A percentile compares a stretch with the other conserved stretches of the same genome.
These are phyloP conservation scores for Aphaenogaster ashmeadi DNA, from an alignment of 1,140 invertebrate genomes.

Conservation along the genomic window DNA sequence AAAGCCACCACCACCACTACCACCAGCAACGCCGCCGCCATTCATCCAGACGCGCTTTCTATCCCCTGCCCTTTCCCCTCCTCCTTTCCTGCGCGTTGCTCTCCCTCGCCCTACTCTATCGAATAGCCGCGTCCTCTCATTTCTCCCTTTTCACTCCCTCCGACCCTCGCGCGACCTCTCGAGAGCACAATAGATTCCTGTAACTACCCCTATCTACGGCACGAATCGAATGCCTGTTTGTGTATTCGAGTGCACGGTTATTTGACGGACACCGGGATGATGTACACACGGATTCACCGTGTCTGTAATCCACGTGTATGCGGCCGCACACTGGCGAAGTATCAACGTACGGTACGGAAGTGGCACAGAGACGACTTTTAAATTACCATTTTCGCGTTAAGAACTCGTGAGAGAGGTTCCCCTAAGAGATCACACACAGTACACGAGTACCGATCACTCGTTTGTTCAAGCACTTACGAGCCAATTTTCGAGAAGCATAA, in stretches of 20 bases:
- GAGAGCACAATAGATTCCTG: constrained; percentile 82
- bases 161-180: constrained; percentile 76
- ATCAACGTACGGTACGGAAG: constrained; percentile 5
- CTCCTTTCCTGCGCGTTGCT: constrained; percentile 66
- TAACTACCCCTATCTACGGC: constrained; percentile 80
- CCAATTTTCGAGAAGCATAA: constrained; percentile 38
- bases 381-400: constrained; percentile 54
- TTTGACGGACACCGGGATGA: constrained; percentile 78
- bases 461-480: neutral
- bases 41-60: constrained; percentile 76
- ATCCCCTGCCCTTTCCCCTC: constrained; percentile 48
- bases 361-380: constrained; percentile 21
- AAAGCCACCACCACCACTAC: constrained; percentile 74
- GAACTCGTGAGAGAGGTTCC: constrained; percentile 23
- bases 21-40: constrained; percentile 68
- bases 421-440: constrained; percentile 17
- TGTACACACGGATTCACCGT: constrained; percentile 43
- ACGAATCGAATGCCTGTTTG: constrained; percentile 81
- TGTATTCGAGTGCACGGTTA: constrained; percentile 82
- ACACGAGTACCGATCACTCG: neutral
- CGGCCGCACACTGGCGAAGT: neutral
- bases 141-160: constrained; percentile 47
- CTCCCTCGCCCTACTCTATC: constrained; percentile 46
- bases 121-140: constrained; percentile 50
- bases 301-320: constrained; percentile 11